Percentiles rank a stretch among this genome's conserved stretches.
These are phyloP conservation scores for Camelus dromedarius DNA, from an alignment of 2,113 vertebrate genomes.

Conservation along the genomic window DNA sequence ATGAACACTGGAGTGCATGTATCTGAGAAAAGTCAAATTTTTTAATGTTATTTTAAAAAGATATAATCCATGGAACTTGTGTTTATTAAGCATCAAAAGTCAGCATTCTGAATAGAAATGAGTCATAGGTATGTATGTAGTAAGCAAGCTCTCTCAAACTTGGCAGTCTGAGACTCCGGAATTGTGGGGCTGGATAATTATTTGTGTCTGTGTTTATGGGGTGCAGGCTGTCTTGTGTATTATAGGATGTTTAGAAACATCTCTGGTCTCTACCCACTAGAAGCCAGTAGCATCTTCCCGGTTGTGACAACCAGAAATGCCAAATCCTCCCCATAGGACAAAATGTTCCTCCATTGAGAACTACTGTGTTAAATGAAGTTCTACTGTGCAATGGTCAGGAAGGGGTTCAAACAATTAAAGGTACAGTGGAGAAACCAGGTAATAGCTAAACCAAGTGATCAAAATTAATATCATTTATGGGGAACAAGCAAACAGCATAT, in stretches of 20 bases:
- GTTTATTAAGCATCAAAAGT: background rate
- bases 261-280: background rate
- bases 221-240: background rate
- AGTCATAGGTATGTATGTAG: background rate
- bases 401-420: background rate
- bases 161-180: background rate
- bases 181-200: background rate
- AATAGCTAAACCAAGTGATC: background rate
- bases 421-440: background rate
- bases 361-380: background rate
- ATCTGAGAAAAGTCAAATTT: background rate
- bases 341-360: background rate
- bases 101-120: background rate
- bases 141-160: background rate
- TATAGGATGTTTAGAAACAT: background rate
- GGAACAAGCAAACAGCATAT: background rate
- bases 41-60: background rate
- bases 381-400: background rate
- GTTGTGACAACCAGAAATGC: background rate
- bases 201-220: background rate
- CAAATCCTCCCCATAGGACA: background rate
- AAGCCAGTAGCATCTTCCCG: background rate
- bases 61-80: background rate
- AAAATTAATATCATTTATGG: conserved; percentile 16
- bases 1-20: too few species aligned